Evolutionary conservation across 1,140 invertebrate species (phyloP).

Genomic region (Maconellicoccus hirsutus): DNA sequence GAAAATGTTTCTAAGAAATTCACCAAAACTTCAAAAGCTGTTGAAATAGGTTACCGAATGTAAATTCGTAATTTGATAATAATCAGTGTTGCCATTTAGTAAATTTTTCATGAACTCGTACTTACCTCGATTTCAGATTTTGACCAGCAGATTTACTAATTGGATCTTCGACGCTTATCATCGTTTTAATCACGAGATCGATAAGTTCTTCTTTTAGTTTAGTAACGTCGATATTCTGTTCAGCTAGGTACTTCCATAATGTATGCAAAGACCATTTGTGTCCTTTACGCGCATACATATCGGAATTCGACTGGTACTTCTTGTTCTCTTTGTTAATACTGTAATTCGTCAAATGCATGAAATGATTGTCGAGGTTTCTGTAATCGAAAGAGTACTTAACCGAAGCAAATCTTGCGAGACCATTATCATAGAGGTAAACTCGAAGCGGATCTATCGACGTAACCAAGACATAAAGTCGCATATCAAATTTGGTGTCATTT

Average conservation of each 20-base stretch:
- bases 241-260: conserved; percentile 58
- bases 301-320: conserved; percentile 73
- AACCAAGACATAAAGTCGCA: conserved; percentile 87
- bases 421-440: conserved; percentile 90
- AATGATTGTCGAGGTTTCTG: conserved; percentile 70
- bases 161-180: conserved; percentile 65
- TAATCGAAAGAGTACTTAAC: conserved; percentile 72
- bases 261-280: conserved; percentile 82
- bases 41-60: too few species aligned
- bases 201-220: conserved; percentile 68
- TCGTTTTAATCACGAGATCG: conserved; percentile 67
- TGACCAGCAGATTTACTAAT: conserved; percentile 54
- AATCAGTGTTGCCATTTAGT: too few species aligned
- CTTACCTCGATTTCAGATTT: conserved; percentile 42
- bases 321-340: conserved; percentile 88
- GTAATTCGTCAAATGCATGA: conserved; percentile 98
- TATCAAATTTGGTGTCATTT: conserved; percentile 84
- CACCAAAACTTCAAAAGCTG: too few species aligned
- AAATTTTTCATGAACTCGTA: background rate
- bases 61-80: too few species aligned
- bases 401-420: conserved; percentile 87
- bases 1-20: too few species aligned
- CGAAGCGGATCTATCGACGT: conserved; percentile 86
- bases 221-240: conserved; percentile 54
- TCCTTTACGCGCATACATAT: conserved; percentile 67